These are phyloP conservation scores for Opisthocomus hoazin DNA, from an alignment of 2,113 vertebrate species.

Conservation along the genomic window DNA sequence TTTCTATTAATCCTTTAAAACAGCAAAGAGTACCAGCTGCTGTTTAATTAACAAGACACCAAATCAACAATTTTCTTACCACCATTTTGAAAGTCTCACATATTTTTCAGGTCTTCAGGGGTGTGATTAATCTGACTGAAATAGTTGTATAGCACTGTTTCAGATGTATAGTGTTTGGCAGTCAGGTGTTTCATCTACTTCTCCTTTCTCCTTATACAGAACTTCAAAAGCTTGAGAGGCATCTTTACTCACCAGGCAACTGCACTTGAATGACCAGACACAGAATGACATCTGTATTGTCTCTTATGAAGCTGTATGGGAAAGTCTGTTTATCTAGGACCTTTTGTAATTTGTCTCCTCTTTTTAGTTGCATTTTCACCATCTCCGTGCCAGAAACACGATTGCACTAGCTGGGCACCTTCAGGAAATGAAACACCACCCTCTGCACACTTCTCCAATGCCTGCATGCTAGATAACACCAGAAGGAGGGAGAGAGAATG, in stretches of 20 bases:
- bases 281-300: neutral
- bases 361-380: neutral
- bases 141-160: neutral
- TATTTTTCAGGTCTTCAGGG: neutral
- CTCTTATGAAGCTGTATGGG: neutral
- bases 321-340: neutral
- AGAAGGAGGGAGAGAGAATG: neutral
- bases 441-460: neutral
- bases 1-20: neutral
- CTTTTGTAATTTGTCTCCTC: neutral
- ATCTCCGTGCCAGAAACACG: neutral
- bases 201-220: neutral
- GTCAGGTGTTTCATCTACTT: neutral
- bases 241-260: neutral
- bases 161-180: neutral
- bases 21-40: neutral
- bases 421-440: neutral
- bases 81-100: neutral
- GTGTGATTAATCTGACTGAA: neutral
- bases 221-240: neutral
- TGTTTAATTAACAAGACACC: conserved; percentile 27
- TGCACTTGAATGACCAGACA: neutral
- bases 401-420: neutral
- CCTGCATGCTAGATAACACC: neutral
- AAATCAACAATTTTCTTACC: neutral